Percentiles rank a stretch among this genome's conserved stretches.
Conservation (phyloP, 2,797 vertebrate species). For the Syngnathus acus region DNA sequence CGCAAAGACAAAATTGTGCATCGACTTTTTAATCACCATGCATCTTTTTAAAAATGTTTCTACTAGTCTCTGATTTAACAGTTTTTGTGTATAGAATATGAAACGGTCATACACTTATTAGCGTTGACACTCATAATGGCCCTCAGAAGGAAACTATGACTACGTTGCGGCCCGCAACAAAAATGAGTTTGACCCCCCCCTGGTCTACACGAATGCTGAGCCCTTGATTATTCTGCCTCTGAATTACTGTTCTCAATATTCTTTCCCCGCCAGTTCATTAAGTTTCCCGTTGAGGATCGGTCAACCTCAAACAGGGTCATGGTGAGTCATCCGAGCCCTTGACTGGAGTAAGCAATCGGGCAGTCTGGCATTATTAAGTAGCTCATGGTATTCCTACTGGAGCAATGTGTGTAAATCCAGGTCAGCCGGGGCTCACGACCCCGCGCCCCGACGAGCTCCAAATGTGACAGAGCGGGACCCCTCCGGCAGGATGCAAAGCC, state of each 20-base stretch:
- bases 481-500: conserved; percentile 7
- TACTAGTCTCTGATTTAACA: no score
- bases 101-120: no score
- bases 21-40: no score
- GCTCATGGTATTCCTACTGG: conserved; percentile 47
- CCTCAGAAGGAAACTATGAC: no score
- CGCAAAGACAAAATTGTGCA: no score
- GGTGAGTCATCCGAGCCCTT: conserved; percentile 17
- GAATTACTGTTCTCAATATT: neutral
- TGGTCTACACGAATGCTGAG: neutral
- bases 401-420: conserved; percentile 47
- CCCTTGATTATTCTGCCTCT: neutral
- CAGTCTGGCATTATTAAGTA: conserved; percentile 43
- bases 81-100: no score
- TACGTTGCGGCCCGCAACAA: no score
- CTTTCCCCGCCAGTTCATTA: neutral
- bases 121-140: no score
- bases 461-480: neutral
- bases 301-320: conserved; percentile 18
- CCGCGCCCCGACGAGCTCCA: neutral
- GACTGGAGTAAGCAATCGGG: conserved; percentile 30
- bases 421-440: conserved; percentile 32
- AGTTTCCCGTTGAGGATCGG: conserved; percentile 15
- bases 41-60: no score
- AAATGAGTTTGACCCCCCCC: no score